phyloP scores from a whole-genome alignment of 2,797 vertebrate species.

The Mormyrops boulengeri region DNA sequence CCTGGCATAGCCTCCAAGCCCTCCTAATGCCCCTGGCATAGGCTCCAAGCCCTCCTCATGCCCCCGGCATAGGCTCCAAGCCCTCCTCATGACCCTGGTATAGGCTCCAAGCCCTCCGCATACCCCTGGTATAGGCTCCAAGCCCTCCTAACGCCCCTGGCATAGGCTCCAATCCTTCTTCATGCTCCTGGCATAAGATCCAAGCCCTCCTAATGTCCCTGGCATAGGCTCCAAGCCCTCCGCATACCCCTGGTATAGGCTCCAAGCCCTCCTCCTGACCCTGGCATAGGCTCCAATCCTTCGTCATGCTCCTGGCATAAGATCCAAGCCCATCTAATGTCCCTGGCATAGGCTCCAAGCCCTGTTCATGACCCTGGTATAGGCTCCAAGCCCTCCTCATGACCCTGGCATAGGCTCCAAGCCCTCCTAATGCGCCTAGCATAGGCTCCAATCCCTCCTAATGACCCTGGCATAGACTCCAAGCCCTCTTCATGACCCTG shows the following conservation, averaged over 20 bases:
- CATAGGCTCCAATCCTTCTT: neutral
- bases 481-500: neutral
- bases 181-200: neutral
- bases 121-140: too few relatives aligned
- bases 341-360: neutral
- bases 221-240: neutral
- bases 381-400: neutral
- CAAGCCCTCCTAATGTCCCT: neutral
- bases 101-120: neutral
- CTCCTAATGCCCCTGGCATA: too few relatives aligned
- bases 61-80: too few relatives aligned
- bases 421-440: neutral
- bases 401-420: neutral
- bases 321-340: neutral
- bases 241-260: too few relatives aligned
- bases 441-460: neutral
- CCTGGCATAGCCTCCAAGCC: too few relatives aligned
- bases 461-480: neutral
- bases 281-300: neutral
- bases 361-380: neutral
- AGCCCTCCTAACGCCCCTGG: neutral
- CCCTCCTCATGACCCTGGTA: too few relatives aligned
- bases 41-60: neutral
- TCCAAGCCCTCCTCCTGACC: neutral
- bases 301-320: neutral